Base-by-base conservation (phyloP, 2,888 invertebrate genomes). In the Muschampia plurimacula region DNA sequence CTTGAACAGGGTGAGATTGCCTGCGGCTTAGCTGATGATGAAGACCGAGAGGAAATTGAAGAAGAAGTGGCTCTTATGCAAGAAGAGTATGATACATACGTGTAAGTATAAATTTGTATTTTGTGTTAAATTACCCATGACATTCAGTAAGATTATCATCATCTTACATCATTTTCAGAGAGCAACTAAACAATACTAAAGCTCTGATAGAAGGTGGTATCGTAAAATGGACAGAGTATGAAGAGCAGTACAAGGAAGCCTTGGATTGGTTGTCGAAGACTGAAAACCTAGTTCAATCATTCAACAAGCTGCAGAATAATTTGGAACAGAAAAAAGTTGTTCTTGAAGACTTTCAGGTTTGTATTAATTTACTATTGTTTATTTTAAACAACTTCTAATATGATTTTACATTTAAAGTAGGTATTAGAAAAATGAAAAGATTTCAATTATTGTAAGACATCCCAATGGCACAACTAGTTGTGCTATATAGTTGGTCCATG, bases 191-290 rank as follows among this genome's bases (percentile, higher is more conserved):
- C 81, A 97, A 96, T 81, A 97, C 97, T 2, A 98, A 98, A 91
- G 96, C 96, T 77, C 92, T 97, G 57, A 94, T 98, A 66, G 98
- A 98, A 91, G 96, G 97, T 76, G 98, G 98, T 81, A 97, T 98
- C 84, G 98, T 98, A 0, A 98, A 98, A 86, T 98, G 98, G 98
- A 98, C 97, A 0, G 98, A 98, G 88, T 98, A 98, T 85, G 98
- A 98, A 91, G 98, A 98, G 88, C 97, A 98, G 83, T 98, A 97
- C 87, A 96, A 97, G 83, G 98, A 98, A 90, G 98, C 98, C 76
- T 95, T 97, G 80, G 97, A 98, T 83, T 98, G 98, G 98, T 93
- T 99, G 82, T 97, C 96, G 44, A 97, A 97, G 94, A 98, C 98
- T 78, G 99, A 99, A 88, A 96, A 96, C 77, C 90, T 97, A 79